Percentiles rank a stretch among this genome's conserved stretches.
Conservation (phyloP, 2,113 vertebrate genomes). For the Cercocebus atys region DNA sequence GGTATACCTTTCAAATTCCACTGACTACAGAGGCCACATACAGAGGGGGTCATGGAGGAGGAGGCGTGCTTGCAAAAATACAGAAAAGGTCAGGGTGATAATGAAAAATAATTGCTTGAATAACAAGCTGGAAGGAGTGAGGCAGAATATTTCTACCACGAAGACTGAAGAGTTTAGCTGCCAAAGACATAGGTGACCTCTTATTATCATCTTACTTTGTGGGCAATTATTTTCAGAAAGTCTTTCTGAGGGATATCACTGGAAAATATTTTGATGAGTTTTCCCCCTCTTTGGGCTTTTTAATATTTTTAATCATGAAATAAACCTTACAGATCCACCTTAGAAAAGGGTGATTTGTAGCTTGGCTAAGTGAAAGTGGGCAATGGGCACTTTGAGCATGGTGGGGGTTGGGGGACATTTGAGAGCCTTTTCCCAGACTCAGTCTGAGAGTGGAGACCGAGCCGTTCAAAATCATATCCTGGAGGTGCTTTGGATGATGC, state of each 20-base stretch:
- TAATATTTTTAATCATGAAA: not conserved
- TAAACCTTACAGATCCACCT: not conserved
- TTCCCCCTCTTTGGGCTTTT: not conserved
- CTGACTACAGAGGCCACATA: not conserved
- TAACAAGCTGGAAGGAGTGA: not conserved
- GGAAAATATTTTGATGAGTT: constrained; percentile 17
- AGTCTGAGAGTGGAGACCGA: not conserved
- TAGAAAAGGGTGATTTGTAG: not conserved
- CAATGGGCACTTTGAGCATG: not conserved
- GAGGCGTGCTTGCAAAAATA: constrained; percentile 23
- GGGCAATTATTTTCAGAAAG: not conserved
- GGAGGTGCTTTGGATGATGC: not conserved
- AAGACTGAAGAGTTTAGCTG: not conserved
- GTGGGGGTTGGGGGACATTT: not conserved
- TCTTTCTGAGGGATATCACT: not conserved
- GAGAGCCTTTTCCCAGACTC: not conserved
- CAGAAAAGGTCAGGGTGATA: constrained; percentile 67
- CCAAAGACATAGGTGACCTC: not conserved
- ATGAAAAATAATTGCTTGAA: not conserved
- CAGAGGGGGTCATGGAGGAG: not conserved
- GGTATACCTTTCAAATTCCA: constrained; percentile 59
- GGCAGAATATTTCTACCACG: not conserved
- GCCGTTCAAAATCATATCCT: not conserved
- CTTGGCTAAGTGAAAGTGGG: not conserved
- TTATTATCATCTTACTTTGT: not conserved